Base-by-base conservation (phyloP, 1,140 invertebrate genomes). In the Drosophila arizonae region DNA sequence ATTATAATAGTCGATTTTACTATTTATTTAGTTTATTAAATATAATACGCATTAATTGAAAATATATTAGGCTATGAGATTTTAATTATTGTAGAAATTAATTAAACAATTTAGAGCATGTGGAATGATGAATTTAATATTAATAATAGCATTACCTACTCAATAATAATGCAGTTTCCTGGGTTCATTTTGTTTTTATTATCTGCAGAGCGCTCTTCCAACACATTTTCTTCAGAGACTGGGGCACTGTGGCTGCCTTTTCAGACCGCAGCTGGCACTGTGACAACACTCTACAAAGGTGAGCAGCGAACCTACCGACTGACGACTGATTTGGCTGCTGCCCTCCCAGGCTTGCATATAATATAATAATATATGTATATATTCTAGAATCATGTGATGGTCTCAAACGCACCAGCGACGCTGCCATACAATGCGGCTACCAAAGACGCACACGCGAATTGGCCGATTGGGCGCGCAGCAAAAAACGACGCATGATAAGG, bases 231-330 rank as follows among this genome's bases (percentile, higher is more conserved):
- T 54, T 71, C 90, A 33, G 95, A 95, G 78, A 93, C 95, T 75
- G 93, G 95, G 84, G 95, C 93, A 56, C 92, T 96, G 50, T 97
- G 96, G 96, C 85, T 96, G 79, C 95, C 96, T 78, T 97, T 96
- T 92, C 96, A 96, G 92, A 96, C 95, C 73, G 96, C 96, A 80
- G 96, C 96, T 77, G 95, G 95, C 46, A 95, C 95, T 62, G 95
- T 96, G 70, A 96, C 96, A 64, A 94, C 94, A 48, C 92, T 96
- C 62, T 97, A 96, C 91, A 96, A 96, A 96, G 95, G 95, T 96
- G 90, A 90, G 81, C 21, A 24, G 79, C 0, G 28, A 45, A 43
- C 9, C 15, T 50, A 1, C 21, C 43, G 28, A 30, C 10, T 45
- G 17, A 13, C 30, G 15, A 8, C 4, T 24, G 43, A 55, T 11